A percentile compares a stretch with the other conserved stretches of the same genome.
phyloP scores from a whole-genome alignment of 2,797 vertebrate species.

The Thalassophryne amazonica region DNA sequence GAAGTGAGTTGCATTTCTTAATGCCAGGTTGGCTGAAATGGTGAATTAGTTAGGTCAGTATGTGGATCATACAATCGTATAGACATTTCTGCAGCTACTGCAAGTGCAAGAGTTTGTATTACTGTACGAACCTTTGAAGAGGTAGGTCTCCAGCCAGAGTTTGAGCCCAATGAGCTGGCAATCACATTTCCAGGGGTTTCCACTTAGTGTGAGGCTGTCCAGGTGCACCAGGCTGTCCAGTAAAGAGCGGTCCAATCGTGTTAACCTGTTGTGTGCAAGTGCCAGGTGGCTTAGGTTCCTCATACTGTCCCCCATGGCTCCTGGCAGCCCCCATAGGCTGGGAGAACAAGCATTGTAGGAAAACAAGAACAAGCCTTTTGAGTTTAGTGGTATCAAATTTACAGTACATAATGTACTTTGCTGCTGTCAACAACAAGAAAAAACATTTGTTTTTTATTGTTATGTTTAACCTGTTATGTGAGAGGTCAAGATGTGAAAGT shows the following conservation, averaged over 20 bases:
- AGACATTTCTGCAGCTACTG: not conserved
- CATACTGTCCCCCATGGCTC: slow-evolving; percentile 81
- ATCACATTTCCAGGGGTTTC: slow-evolving; percentile 94
- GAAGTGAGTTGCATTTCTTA: too few relatives aligned
- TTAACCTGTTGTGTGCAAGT: slow-evolving; percentile 86
- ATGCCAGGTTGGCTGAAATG: too few relatives aligned
- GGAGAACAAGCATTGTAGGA: not conserved
- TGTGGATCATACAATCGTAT: too few relatives aligned
- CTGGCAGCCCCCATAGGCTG: slow-evolving; percentile 82
- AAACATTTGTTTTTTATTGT: not conserved
- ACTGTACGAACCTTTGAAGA: slow-evolving; percentile 87
- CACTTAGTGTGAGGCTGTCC: slow-evolving; percentile 82
- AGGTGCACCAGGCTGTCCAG: slow-evolving; percentile 86
- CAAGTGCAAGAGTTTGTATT: not conserved
- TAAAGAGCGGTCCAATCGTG: slow-evolving; percentile 83
- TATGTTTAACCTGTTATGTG: slow-evolving; percentile 84
- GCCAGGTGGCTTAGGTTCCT: slow-evolving; percentile 88
- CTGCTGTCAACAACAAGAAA: too few relatives aligned
- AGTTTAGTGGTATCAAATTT: not conserved
- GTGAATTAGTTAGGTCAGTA: too few relatives aligned
- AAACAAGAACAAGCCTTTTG: not conserved
- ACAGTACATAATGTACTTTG: not conserved
- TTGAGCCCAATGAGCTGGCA: slow-evolving; percentile 92
- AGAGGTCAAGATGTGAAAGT: slow-evolving; percentile 89
- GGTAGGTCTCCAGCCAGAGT: slow-evolving; percentile 94